These are phyloP conservation scores for Hormaphis cornu DNA, from an alignment of 1,140 invertebrate species.

Conservation along the genomic window DNA sequence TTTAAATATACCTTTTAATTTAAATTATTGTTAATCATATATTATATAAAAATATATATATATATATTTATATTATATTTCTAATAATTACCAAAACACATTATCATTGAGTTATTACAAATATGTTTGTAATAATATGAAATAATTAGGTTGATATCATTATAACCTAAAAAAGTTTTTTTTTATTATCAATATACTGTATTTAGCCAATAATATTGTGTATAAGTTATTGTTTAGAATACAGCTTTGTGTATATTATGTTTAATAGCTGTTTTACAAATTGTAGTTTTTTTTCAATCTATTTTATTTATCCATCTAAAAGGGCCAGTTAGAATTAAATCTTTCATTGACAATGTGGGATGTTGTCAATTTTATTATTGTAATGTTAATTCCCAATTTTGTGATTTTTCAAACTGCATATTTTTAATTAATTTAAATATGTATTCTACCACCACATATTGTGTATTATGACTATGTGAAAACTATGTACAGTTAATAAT, in stretches of 20 bases:
- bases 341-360: not conserved
- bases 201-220: not conserved
- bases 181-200: not conserved
- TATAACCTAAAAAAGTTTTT: not conserved
- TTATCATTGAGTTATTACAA: not conserved
- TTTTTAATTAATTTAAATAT: conserved; percentile 30
- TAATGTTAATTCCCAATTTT: not conserved
- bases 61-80: conserved; percentile 15
- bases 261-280: not conserved
- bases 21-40: not conserved
- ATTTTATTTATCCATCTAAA: not conserved
- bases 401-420: conserved; percentile 23
- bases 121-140: conserved; percentile 15
- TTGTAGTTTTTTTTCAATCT: conserved; percentile 2
- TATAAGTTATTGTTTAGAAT: no score
- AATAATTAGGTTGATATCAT: not conserved
- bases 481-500: not conserved
- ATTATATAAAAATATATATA: not conserved
- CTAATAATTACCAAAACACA: not conserved
- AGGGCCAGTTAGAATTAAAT: not conserved
- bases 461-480: not conserved
- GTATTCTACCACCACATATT: conserved; percentile 12
- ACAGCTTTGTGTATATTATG: not conserved
- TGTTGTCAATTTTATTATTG: not conserved
- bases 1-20: no score